Evolutionary conservation across 1,140 invertebrate genomes (phyloP).

Genomic region (Eurytemora carolleeae): DNA sequence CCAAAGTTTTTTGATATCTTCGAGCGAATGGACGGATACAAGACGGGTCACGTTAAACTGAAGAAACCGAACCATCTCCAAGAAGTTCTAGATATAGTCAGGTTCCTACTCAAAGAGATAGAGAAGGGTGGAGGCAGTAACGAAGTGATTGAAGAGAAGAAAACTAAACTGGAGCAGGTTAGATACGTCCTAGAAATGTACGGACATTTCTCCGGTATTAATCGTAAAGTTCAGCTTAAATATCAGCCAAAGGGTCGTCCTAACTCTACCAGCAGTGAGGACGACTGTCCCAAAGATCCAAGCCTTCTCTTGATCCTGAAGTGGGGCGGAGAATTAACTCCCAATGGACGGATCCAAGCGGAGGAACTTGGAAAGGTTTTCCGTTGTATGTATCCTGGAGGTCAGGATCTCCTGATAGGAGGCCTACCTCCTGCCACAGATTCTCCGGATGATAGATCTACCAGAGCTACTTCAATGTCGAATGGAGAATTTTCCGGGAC

Average conservation of each 20-base stretch:
- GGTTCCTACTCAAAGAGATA: slow-evolving; percentile 66
- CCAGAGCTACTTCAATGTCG: no score
- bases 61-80: slow-evolving; percentile 94
- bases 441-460: slow-evolving; percentile 24
- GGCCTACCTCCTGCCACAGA: slow-evolving; percentile 11
- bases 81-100: slow-evolving; percentile 85
- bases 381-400: slow-evolving; percentile 86
- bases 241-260: slow-evolving; percentile 89
- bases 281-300: slow-evolving; percentile 64
- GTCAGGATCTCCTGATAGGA: slow-evolving; percentile 24
- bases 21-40: slow-evolving; percentile 87
- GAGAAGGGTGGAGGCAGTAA: slow-evolving; percentile 59
- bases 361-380: slow-evolving; percentile 94
- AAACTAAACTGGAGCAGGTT: slow-evolving; percentile 87
- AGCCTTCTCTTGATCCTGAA: slow-evolving; percentile 87
- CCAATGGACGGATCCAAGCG: slow-evolving; percentile 84
- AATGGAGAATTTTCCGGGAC: slow-evolving; percentile 70
- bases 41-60: slow-evolving; percentile 85
- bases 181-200: slow-evolving; percentile 95
- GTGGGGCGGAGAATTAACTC: slow-evolving; percentile 98
- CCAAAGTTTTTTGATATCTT: slow-evolving; percentile 97
- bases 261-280: slow-evolving; percentile 78
- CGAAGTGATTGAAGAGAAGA: slow-evolving; percentile 78
- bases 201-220: slow-evolving; percentile 98
- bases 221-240: slow-evolving; percentile 98